Percentiles rank a stretch among this genome's conserved stretches.
phyloP scores from a whole-genome alignment of 2,888 invertebrate genomes.

The Seira musarum region DNA sequence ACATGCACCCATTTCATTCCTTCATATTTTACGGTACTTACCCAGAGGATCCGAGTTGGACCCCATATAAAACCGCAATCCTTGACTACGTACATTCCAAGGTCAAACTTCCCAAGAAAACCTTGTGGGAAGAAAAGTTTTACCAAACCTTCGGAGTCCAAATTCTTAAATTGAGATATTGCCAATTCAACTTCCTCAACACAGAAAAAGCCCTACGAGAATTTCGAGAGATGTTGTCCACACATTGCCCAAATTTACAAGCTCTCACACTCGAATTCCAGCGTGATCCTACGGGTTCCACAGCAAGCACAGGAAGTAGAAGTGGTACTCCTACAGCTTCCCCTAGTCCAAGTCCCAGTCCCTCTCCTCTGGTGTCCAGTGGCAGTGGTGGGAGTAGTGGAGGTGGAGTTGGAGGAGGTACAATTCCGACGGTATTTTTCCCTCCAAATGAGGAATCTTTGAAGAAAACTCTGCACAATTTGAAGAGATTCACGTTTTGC shows the following conservation, averaged over 20 bases:
- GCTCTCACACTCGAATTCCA: constrained; percentile 56
- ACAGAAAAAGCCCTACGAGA: constrained; percentile 55
- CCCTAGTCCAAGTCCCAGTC: constrained; percentile 50
- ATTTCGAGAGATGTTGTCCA: constrained; percentile 59
- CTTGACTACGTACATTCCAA: constrained; percentile 59
- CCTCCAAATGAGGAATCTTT: constrained; percentile 56
- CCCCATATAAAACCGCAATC: constrained; percentile 57
- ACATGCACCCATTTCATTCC: constrained; percentile 57
- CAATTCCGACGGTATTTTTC: constrained; percentile 40
- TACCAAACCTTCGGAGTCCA: constrained; percentile 55
- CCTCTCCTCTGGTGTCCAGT: constrained; percentile 32
- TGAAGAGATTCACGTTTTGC: constrained; percentile 49
- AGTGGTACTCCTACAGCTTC: constrained; percentile 41
- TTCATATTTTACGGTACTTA: constrained; percentile 51
- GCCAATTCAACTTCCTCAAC: constrained; percentile 55
- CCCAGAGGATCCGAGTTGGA: constrained; percentile 59
- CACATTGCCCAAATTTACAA: constrained; percentile 51
- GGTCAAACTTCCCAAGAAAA: constrained; percentile 49
- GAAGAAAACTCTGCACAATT: constrained; percentile 43
- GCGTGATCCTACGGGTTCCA: constrained; percentile 26
- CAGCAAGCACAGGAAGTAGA: constrained; percentile 16
- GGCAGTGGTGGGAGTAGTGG: constrained; percentile 12
- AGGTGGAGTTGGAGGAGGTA: not conserved
- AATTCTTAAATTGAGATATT: constrained; percentile 48
- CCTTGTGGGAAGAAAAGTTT: constrained; percentile 56